Evolutionary conservation across 2,113 vertebrate species (phyloP).

Genomic region (Carollia perspicillata): DNA sequence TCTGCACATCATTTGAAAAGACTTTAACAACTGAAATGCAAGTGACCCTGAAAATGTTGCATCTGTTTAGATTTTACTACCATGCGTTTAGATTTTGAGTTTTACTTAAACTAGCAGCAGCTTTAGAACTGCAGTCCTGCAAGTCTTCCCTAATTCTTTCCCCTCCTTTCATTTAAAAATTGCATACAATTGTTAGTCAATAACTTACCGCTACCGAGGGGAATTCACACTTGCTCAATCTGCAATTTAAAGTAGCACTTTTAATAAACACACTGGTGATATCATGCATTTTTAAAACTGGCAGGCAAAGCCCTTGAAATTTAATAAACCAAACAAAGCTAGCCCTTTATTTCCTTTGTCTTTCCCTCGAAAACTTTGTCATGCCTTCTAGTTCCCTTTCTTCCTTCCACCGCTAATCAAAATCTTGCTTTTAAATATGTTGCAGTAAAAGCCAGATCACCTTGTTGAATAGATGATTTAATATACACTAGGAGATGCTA

Average conservation of each 20-base stretch:
- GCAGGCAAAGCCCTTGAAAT: background rate
- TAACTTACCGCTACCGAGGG: background rate
- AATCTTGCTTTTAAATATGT: background rate
- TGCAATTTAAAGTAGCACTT: conserved; percentile 58
- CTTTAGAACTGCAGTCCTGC: background rate
- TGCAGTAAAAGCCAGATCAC: background rate
- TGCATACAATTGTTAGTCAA: conserved; percentile 10
- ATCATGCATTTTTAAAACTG: conserved; percentile 54
- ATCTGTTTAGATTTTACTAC: background rate
- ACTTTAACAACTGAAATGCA: background rate
- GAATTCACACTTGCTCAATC: conserved; percentile 50
- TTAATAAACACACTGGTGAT: conserved; percentile 51
- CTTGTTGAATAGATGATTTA: background rate
- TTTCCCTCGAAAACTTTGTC: conserved; percentile 25
- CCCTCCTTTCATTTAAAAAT: conserved; percentile 21
- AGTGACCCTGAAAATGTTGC: background rate
- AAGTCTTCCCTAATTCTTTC: background rate
- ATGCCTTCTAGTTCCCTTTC: background rate
- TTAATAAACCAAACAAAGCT: conserved; percentile 42
- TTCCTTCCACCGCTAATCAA: background rate
- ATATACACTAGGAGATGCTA: background rate
- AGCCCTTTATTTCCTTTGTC: conserved; percentile 37
- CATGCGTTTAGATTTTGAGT: background rate
- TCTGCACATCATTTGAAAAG: conserved; percentile 39
- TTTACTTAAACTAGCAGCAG: background rate